Evolutionary conservation across 2,797 vertebrate genomes (phyloP).

Genomic region (Aselliscus stoliczkanus): DNA sequence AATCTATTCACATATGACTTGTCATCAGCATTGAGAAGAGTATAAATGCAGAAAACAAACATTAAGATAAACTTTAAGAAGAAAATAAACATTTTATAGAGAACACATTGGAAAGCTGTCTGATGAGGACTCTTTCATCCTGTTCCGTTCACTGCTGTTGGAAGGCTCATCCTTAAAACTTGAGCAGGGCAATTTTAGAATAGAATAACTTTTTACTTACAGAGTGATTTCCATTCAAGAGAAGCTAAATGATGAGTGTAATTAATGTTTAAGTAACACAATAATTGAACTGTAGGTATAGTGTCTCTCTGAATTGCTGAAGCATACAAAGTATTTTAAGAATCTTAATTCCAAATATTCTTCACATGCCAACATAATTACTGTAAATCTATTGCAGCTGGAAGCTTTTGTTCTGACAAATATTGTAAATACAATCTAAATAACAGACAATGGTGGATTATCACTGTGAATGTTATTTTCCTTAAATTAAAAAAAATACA

Average conservation of each 20-base stretch:
- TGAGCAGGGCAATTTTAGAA: background rate
- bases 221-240: background rate
- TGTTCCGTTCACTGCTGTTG: background rate
- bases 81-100: background rate
- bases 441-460: background rate
- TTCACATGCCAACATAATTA: background rate
- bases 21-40: background rate
- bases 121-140: background rate
- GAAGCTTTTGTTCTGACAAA: background rate
- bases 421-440: background rate
- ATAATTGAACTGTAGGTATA: background rate
- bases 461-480: background rate
- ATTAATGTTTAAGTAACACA: constrained; percentile 19
- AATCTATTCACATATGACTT: background rate
- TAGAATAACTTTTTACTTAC: background rate
- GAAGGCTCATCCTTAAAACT: background rate
- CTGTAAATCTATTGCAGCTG: background rate
- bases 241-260: background rate
- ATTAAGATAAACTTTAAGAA: too few relatives aligned
- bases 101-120: background rate
- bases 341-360: background rate
- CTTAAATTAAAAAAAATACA: background rate
- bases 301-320: background rate
- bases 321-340: background rate
- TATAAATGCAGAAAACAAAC: background rate